Conservation (phyloP, 2,888 invertebrate genomes). For the Lithodes maja region DNA sequence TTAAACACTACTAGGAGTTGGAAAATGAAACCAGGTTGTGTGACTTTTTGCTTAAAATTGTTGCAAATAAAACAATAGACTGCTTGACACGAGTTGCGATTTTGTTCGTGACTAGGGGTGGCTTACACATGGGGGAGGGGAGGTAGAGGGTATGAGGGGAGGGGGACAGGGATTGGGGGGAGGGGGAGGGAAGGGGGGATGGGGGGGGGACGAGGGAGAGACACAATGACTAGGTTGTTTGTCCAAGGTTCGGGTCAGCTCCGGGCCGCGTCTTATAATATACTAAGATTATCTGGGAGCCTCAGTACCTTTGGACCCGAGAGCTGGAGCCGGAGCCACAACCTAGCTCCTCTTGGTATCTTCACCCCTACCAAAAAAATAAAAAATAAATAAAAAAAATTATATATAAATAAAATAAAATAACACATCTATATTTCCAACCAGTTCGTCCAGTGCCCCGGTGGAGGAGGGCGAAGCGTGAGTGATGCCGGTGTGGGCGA, state of each 20-base stretch:
- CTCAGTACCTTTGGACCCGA: conserved; percentile 47
- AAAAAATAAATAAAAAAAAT: neutral
- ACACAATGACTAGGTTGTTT: conserved; percentile 17
- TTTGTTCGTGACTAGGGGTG: conserved; percentile 67
- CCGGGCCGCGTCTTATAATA: conserved; percentile 46
- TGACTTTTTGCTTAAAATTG: conserved; percentile 70
- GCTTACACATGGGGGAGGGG: conserved; percentile 22
- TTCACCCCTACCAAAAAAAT: conserved; percentile 48
- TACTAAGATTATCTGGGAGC: conserved; percentile 57
- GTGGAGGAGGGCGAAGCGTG: neutral
- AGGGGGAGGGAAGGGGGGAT: neutral
- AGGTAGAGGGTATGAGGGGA: neutral
- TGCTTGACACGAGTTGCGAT: conserved; percentile 64
- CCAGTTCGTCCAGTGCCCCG: conserved; percentile 35
- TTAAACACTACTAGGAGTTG: neutral
- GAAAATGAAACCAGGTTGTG: conserved; percentile 65
- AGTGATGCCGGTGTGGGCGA: neutral
- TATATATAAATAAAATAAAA: conserved; percentile 18
- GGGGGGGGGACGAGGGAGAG: conserved; percentile 17
- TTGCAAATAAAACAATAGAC: conserved; percentile 70
- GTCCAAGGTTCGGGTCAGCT: conserved; percentile 13
- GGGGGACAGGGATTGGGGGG: neutral
- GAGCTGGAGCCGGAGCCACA: conserved; percentile 33
- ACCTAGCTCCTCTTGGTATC: conserved; percentile 56
- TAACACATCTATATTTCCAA: conserved; percentile 56